A percentile compares a stretch with the other conserved stretches of the same genome.
Evolutionary conservation across 2,888 invertebrate species (phyloP).

Genomic region (Nysson spinosus): DNA sequence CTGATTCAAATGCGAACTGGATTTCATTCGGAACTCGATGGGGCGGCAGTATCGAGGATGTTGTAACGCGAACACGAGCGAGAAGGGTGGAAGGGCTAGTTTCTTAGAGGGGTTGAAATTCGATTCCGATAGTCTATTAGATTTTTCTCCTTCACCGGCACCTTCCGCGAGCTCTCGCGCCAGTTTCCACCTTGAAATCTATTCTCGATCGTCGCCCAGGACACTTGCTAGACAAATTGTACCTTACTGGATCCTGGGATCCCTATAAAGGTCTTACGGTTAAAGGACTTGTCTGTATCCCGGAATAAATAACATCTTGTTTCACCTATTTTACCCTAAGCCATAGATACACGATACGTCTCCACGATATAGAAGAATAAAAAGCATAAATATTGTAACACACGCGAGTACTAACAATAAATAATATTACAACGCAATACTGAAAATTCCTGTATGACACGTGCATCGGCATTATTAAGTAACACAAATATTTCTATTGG

Average conservation of each 20-base stretch:
- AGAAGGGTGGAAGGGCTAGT: conserved; percentile 55
- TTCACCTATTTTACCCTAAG: too few species aligned
- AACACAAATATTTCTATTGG: too few species aligned
- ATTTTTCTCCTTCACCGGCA: conserved; percentile 70
- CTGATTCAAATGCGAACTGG: conserved; percentile 77
- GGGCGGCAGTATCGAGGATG: conserved; percentile 65
- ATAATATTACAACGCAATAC: too few species aligned
- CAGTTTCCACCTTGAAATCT: conserved; percentile 51
- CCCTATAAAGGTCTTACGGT: conserved; percentile 23
- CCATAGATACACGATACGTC: too few species aligned
- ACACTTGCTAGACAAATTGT: conserved; percentile 35
- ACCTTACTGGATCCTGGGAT: conserved; percentile 17
- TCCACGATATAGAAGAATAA: too few species aligned
- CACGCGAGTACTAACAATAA: too few species aligned
- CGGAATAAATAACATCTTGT: too few species aligned
- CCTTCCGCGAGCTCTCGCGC: conserved; percentile 47
- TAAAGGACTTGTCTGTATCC: too few species aligned
- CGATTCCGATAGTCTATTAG: conserved; percentile 75
- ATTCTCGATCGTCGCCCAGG: conserved; percentile 50
- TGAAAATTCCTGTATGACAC: too few species aligned
- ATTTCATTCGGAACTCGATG: conserved; percentile 70
- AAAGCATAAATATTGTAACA: too few species aligned
- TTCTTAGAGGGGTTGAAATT: conserved; percentile 68
- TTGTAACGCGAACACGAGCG: conserved; percentile 56
- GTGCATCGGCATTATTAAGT: too few species aligned